Evolutionary conservation across 2,888 invertebrate species (phyloP), one percentile per base, ranked within the genome.

Genomic region (Pasiphila rectangulata): DNA sequence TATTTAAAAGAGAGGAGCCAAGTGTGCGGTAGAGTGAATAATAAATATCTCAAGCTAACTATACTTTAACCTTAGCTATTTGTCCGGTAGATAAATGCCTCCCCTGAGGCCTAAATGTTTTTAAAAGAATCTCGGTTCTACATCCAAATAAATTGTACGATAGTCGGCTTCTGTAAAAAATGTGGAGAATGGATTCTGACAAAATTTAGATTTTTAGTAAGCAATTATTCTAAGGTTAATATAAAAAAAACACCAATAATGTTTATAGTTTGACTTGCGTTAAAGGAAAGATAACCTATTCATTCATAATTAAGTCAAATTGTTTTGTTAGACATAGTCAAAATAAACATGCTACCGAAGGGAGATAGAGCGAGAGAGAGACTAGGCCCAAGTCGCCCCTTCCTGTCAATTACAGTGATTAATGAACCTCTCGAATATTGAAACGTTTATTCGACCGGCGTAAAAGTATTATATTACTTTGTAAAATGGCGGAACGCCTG

Each of bases 371-470:
- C 57, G 62, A 65, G 64, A 66, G 67, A 67, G 67, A 69, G 69
- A 69, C 67, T 75, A 69, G 70, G 69, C 56, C 65, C 71, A 59
- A 73, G 75, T 75, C 71, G 67, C 75, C 79, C 79, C 77, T 72
- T 74, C 69, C 74, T 82, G 87, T 87, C 88, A 88, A 87, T 88
- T 87, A 85, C 74, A 68, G 75, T 85, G 86, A 87, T 87, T 85
- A 88, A 87, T 88, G 86, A 80, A 80, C 67, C 73, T 73, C 72
- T 70, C 69, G 80, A 83, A 85, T 85, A 88, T 87, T 85, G 84
- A 84, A 88, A 83, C 83, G 83, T 83, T 83, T 82, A 83, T 81
- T 81, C 75, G 78, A 75, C 74, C 78, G 72, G 72, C 72, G 73
- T 75, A 72, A 77, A 83, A 81, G 82, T 83, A 83, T 84, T 74